Percentiles rank a stretch among this genome's conserved stretches.
Conservation (phyloP, 2,888 invertebrate species). For the Euplagia quadripunctaria region DNA sequence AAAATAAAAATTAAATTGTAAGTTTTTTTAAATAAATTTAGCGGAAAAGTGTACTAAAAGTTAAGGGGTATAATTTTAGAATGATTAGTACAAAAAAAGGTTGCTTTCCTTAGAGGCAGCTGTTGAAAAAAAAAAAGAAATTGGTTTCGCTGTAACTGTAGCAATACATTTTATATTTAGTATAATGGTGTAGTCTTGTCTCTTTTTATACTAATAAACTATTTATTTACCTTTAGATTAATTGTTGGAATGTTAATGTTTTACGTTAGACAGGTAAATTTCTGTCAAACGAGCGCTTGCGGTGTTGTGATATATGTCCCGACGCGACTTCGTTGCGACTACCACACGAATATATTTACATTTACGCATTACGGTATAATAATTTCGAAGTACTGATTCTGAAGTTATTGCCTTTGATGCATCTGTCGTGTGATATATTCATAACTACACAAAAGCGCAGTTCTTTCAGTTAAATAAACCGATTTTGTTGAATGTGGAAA, state of each 20-base stretch:
- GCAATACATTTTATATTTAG: slow-evolving; percentile 71
- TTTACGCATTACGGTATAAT: not conserved
- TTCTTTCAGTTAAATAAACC: slow-evolving; percentile 40
- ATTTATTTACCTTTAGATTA: slow-evolving; percentile 73
- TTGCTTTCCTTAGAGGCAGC: slow-evolving; percentile 55
- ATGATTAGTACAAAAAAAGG: slow-evolving; percentile 75
- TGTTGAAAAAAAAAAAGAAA: slow-evolving; percentile 56
- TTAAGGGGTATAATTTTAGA: slow-evolving; percentile 56
- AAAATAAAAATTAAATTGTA: slow-evolving; percentile 37
- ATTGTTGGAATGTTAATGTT: slow-evolving; percentile 78
- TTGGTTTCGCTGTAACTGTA: slow-evolving; percentile 75
- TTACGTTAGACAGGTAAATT: slow-evolving; percentile 64
- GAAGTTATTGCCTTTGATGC: slow-evolving; percentile 2
- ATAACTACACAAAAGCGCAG: slow-evolving; percentile 39
- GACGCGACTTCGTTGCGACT: slow-evolving; percentile 12
- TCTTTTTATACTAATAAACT: slow-evolving; percentile 64
- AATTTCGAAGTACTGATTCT: slow-evolving; percentile 11
- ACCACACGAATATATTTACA: not conserved
- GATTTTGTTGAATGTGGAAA: slow-evolving; percentile 51
- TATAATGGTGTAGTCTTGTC: slow-evolving; percentile 70
- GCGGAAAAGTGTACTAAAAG: slow-evolving; percentile 57
- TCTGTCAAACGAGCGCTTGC: slow-evolving; percentile 47
- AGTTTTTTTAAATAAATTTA: slow-evolving; percentile 53
- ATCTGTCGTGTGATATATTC: slow-evolving; percentile 42
- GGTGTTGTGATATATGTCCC: slow-evolving; percentile 48